phyloP scores from a whole-genome alignment of 2,888 invertebrate species.

The Drosophila kuntzei region DNA sequence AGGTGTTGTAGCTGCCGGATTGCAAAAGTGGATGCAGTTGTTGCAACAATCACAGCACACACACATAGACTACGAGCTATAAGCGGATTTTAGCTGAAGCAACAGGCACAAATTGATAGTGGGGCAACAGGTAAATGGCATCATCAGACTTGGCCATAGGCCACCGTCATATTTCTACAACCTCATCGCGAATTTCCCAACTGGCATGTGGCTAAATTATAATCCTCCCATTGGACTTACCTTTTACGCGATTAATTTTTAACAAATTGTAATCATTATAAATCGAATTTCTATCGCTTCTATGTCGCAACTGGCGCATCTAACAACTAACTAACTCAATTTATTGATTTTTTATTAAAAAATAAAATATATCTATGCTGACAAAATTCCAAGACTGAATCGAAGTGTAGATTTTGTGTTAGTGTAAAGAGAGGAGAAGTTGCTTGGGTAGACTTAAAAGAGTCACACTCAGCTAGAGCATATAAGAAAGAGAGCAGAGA shows the following conservation, averaged over 20 bases:
- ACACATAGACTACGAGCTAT: constrained; percentile 6
- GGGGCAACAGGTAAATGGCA: constrained; percentile 22
- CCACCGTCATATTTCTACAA: constrained; percentile 26
- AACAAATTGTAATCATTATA: constrained; percentile 45
- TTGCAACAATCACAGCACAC: constrained; percentile 34
- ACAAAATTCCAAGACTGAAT: constrained; percentile 69
- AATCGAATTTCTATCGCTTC: constrained; percentile 70
- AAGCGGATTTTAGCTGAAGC: constrained; percentile 32
- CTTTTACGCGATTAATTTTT: constrained; percentile 44
- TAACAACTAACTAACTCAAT: constrained; percentile 51
- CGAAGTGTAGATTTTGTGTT: constrained; percentile 63
- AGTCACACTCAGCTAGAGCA: constrained; percentile 23
- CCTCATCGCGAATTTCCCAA: constrained; percentile 37
- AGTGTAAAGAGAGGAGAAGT: constrained; percentile 54
- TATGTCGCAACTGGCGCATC: constrained; percentile 62
- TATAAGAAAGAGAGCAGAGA: constrained; percentile 8
- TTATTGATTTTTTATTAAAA: constrained; percentile 18
- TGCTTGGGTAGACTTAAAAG: constrained; percentile 34
- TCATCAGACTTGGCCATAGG: background rate
- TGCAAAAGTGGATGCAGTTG: constrained; percentile 65
- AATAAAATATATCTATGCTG: constrained; percentile 43
- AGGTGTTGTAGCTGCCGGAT: constrained; percentile 68
- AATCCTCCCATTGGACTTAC: constrained; percentile 67
- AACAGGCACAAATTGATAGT: constrained; percentile 18
- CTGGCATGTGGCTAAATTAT: constrained; percentile 47